Conservation (phyloP, 2,888 invertebrate species). For the Mesorhabditis belari region DNA sequence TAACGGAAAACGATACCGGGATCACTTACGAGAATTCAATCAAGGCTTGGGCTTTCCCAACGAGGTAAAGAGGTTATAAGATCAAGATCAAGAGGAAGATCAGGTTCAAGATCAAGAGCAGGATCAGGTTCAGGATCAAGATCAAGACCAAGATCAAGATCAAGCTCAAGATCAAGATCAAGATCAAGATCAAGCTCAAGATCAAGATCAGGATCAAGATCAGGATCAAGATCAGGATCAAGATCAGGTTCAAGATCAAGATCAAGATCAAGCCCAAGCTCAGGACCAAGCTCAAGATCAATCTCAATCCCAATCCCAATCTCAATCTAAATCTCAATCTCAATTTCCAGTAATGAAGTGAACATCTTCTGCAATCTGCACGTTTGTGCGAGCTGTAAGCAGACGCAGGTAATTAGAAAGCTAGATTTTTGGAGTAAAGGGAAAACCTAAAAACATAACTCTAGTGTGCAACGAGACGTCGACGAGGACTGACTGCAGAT, state of each 20-base stretch:
- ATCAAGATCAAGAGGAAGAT: neutral
- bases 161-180: neutral
- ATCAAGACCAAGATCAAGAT: no score
- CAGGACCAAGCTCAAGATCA: no score
- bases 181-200: neutral
- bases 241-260: neutral
- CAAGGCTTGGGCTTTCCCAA: conserved; percentile 52
- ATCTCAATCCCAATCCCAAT: neutral
- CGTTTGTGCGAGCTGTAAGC: conserved; percentile 36
- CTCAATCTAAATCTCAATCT: neutral
- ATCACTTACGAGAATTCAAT: conserved; percentile 45
- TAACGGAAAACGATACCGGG: conserved; percentile 21
- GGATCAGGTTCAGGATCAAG: no score
- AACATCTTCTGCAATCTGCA: conserved; percentile 52
- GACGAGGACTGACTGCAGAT: neutral
- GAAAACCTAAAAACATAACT: neutral
- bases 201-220: no score
- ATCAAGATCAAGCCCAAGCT: no score
- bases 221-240: no score
- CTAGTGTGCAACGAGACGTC: neutral
- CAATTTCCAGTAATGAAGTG: conserved; percentile 46
- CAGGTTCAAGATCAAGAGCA: neutral
- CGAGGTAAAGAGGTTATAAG: conserved; percentile 27
- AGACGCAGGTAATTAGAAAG: conserved; percentile 5
- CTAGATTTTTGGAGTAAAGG: no score